Evolutionary conservation across 2,797 vertebrate genomes (phyloP), one percentile per base, ranked within the genome.

Genomic region (Typhlichthys eigenmanni): DNA sequence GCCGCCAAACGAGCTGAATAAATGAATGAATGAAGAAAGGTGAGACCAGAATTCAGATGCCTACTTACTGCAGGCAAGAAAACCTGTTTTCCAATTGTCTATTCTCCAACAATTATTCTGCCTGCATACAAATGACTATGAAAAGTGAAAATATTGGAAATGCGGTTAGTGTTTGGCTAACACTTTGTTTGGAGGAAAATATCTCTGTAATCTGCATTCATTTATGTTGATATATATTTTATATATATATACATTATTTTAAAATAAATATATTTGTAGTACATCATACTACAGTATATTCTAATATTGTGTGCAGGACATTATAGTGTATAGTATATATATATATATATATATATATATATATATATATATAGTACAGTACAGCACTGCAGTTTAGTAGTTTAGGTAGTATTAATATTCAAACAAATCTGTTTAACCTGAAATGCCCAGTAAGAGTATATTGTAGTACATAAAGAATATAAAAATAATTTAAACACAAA

Each of bases 21-120:
- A 92, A 93, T 90, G 85, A 91, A 91, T 89, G 89, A 91, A 89
- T 91, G 90, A 91, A 90, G 89, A 87, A 89, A 89, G 82, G 89
- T 90, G 89, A 91, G 89, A 87, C 80, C 62, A 80, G 88, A 89
- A 91, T 89, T 89, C 91, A 90, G 87, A 89, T 85, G 78, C 87
- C 85, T 88, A 88, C 85, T 86, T 88, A 91, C 89, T 86, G 82
- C 86, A 87, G 90, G 89, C 90, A 82, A 85, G 83, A 89, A 88
- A 90, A 87, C 80, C 80, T 80, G 82, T 85, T 89, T 91, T 91
- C 86, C 87, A 90, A 91, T 91, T 89, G 86, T 91, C 87, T 89
- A 69, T 83, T 88, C 85, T 74, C 81, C 64, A 73, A 83, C 87
- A 89, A 89, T 90, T 84, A 92, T 86, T 89, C 85, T 76, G 78